Evolutionary conservation across 1,140 invertebrate species (phyloP).

Genomic region (Grapholita molesta): DNA sequence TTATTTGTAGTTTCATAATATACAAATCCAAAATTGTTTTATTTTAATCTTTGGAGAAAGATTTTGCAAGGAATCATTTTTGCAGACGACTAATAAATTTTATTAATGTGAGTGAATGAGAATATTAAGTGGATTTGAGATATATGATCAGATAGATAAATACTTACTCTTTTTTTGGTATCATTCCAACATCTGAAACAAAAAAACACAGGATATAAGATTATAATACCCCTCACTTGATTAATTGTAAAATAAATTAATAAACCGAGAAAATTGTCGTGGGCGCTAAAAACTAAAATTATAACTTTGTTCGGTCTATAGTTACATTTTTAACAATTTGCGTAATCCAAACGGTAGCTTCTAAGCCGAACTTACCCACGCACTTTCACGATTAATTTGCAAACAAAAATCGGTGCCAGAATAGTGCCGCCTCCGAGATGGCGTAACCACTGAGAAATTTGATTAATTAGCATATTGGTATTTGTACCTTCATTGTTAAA

Average conservation of each 20-base stretch:
- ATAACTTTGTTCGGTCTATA: too few relatives aligned
- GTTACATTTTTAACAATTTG: slow-evolving; percentile 20
- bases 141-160: background rate
- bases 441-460: slow-evolving; percentile 29
- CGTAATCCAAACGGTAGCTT: slow-evolving; percentile 26
- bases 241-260: too few relatives aligned
- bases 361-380: slow-evolving; percentile 28
- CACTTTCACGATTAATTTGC: slow-evolving; percentile 34
- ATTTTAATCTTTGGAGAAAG: too few relatives aligned
- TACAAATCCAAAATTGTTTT: too few relatives aligned
- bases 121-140: background rate
- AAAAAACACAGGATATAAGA: slow-evolving; percentile 37
- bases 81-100: too few relatives aligned
- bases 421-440: slow-evolving; percentile 21
- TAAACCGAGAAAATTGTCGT: too few relatives aligned
- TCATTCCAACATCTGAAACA: slow-evolving; percentile 91
- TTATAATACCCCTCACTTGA: background rate
- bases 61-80: too few relatives aligned
- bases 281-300: too few relatives aligned
- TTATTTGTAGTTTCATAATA: too few relatives aligned
- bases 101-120: background rate
- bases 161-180: slow-evolving; percentile 94
- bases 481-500: slow-evolving; percentile 28
- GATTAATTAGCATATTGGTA: slow-evolving; percentile 45
- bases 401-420: slow-evolving; percentile 20